These are phyloP conservation scores for Dastarcus helophoroides DNA, from an alignment of 2,888 invertebrate species.

Conservation along the genomic window DNA sequence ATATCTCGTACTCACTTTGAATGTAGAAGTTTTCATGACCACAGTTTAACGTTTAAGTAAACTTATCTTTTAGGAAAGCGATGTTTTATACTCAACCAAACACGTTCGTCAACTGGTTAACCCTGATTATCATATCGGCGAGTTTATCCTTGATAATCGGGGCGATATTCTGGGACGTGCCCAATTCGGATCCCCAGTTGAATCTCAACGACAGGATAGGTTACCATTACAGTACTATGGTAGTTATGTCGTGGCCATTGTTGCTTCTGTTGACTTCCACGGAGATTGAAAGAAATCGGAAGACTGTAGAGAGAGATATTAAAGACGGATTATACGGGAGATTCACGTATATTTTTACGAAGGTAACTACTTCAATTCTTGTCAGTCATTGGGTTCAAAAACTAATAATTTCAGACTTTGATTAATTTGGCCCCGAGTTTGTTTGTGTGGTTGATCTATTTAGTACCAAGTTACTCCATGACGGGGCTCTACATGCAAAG, in stretches of 20 bases:
- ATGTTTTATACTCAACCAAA: constrained; percentile 76
- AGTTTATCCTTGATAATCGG: constrained; percentile 75
- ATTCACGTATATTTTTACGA: constrained; percentile 64
- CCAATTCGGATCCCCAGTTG: constrained; percentile 61
- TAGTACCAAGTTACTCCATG: constrained; percentile 84
- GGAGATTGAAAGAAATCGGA: constrained; percentile 45
- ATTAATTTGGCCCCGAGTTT: constrained; percentile 68
- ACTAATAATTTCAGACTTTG: constrained; percentile 62
- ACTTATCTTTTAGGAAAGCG: constrained; percentile 42
- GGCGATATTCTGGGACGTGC: constrained; percentile 82
- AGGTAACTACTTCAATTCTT: constrained; percentile 55
- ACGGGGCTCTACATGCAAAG: constrained; percentile 67
- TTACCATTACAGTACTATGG: constrained; percentile 76
- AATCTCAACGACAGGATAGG: constrained; percentile 69
- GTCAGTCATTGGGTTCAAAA: too few species aligned
- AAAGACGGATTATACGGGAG: constrained; percentile 70
- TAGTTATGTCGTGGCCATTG: constrained; percentile 67
- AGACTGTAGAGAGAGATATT: constrained; percentile 68
- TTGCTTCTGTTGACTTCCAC: constrained; percentile 50
- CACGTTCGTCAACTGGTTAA: constrained; percentile 67
- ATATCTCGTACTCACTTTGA: too few species aligned
- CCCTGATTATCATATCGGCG: constrained; percentile 66
- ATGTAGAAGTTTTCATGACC: neutral
- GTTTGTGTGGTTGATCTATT: constrained; percentile 71
- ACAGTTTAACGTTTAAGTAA: constrained; percentile 1